phyloP scores from a whole-genome alignment of 2,888 invertebrate genomes.

The Ellobium chinense region DNA sequence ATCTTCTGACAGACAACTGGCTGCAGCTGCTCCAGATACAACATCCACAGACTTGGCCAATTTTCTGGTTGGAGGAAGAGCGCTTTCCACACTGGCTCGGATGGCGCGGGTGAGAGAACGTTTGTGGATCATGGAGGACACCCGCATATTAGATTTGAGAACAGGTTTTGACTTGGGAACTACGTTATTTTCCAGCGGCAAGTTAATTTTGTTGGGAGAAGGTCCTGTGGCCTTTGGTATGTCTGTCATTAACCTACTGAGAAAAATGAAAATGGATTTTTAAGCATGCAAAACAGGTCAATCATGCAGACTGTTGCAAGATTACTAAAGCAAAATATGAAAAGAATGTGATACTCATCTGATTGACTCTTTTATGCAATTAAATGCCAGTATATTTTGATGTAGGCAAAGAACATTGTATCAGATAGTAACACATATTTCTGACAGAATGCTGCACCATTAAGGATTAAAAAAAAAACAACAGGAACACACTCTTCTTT shows the following conservation, averaged over 20 bases:
- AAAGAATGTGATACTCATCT: too few relatives aligned
- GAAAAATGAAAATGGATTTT: background rate
- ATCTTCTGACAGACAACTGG: background rate
- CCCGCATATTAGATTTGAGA: slow-evolving; percentile 56
- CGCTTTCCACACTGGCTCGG: slow-evolving; percentile 37
- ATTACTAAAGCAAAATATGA: too few relatives aligned
- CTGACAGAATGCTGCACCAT: too few relatives aligned
- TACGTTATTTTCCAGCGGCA: slow-evolving; percentile 1
- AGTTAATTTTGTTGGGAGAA: slow-evolving; percentile 44
- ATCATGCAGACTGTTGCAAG: background rate
- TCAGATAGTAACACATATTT: too few relatives aligned
- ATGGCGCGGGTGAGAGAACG: slow-evolving; percentile 62
- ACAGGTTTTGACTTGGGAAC: slow-evolving; percentile 48
- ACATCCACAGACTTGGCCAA: background rate
- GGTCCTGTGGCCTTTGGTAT: slow-evolving; percentile 70
- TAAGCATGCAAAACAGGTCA: background rate
- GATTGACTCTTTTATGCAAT: too few relatives aligned
- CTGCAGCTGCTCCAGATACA: background rate
- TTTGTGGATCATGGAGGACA: slow-evolving; percentile 72
- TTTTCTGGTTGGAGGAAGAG: slow-evolving; percentile 20
- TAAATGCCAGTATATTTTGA: too few relatives aligned
- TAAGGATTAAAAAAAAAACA: too few relatives aligned
- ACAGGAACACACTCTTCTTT: too few relatives aligned
- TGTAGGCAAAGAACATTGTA: too few relatives aligned
- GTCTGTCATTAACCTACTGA: slow-evolving; percentile 58